Evolutionary conservation across 2,888 invertebrate species (phyloP).

Genomic region (Agrochola lychnidis): DNA sequence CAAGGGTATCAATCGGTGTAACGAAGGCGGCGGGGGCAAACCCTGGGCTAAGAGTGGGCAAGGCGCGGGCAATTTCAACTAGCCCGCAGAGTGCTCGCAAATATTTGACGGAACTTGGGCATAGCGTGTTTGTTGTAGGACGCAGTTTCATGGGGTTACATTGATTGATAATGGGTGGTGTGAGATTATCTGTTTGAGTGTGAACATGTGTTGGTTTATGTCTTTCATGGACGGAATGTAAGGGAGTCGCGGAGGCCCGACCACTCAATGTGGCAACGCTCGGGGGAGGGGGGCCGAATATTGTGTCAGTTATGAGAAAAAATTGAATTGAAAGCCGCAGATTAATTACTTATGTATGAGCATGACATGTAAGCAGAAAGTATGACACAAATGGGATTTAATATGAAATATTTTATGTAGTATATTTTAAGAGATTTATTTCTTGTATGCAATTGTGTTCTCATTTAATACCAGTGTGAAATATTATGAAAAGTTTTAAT

Average conservation of each 20-base stretch:
- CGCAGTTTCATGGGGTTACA: slow-evolving; percentile 33
- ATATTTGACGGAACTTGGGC: slow-evolving; percentile 71
- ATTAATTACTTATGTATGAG: background rate
- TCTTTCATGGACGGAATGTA: background rate
- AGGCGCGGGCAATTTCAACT: slow-evolving; percentile 75
- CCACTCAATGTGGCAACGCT: background rate
- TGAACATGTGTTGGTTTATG: background rate
- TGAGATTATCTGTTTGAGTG: slow-evolving; percentile 24
- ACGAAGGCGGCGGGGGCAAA: slow-evolving; percentile 65
- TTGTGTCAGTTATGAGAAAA: background rate
- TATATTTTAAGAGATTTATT: background rate
- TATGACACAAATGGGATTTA: background rate
- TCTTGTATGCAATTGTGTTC: background rate
- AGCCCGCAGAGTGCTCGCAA: slow-evolving; percentile 71
- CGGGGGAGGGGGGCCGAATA: background rate
- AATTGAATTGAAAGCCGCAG: too few relatives aligned
- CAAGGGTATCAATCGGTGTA: slow-evolving; percentile 76
- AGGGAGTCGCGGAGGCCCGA: background rate
- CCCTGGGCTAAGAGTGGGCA: slow-evolving; percentile 66
- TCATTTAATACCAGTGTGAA: background rate
- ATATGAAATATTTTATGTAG: background rate
- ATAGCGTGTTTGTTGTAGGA: slow-evolving; percentile 49
- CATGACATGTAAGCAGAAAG: too few relatives aligned
- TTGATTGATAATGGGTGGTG: slow-evolving; percentile 39
- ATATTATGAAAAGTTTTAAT: background rate